These are phyloP conservation scores for Clarias gariepinus DNA, from an alignment of 2,113 vertebrate species.

Conservation along the genomic window DNA sequence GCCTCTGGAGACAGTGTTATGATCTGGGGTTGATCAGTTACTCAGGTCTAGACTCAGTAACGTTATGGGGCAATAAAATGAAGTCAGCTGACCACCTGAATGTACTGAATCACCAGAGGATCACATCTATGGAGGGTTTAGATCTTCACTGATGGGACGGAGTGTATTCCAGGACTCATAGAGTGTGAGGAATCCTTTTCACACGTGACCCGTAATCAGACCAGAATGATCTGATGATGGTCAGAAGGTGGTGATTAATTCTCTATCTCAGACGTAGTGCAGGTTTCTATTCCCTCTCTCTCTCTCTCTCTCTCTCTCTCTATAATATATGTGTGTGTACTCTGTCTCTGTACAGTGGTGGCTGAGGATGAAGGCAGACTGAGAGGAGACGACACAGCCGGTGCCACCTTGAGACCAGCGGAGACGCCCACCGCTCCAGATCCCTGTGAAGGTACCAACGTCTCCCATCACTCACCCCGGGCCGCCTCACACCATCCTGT, in stretches of 20 bases:
- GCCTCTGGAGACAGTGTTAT: too few species aligned
- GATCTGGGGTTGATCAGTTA: too few species aligned
- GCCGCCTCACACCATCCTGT: neutral
- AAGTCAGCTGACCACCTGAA: too few species aligned
- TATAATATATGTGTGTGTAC: constrained; percentile 13
- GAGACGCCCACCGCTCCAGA: constrained; percentile 51
- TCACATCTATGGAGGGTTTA: too few species aligned
- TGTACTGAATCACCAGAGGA: too few species aligned
- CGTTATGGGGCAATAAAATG: too few species aligned
- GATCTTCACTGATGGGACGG: too few species aligned
- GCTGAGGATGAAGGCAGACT: constrained; percentile 61
- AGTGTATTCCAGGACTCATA: too few species aligned
- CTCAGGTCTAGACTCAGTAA: too few species aligned
- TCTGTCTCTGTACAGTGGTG: constrained; percentile 56
- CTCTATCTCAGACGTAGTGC: neutral
- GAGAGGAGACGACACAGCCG: constrained; percentile 57
- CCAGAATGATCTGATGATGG: neutral
- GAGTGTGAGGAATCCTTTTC: too few species aligned
- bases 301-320: too few species aligned
- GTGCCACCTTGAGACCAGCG: constrained; percentile 35
- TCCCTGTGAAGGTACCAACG: constrained; percentile 71
- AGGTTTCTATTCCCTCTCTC: neutral
- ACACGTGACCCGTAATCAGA: too few species aligned
- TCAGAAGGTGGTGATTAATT: neutral
- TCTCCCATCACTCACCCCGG: neutral